Base-by-base conservation (phyloP, 2,888 invertebrate genomes). In the Laothoe populi region DNA sequence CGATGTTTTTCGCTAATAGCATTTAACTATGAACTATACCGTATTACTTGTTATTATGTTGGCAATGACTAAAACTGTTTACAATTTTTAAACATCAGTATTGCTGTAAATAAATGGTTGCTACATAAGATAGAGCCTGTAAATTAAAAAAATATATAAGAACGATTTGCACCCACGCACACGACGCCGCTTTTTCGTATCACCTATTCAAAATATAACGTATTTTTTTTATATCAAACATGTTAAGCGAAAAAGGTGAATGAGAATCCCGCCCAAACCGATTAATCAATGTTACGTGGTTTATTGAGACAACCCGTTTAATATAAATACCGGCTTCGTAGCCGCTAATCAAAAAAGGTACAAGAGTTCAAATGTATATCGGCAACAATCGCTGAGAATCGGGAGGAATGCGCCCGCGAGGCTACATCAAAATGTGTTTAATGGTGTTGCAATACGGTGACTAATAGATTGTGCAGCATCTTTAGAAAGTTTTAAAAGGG, bases 311-410 rank as follows among this genome's bases (percentile, higher is more conserved):
- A 71, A 79, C 73, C 72, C 64, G 64, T 69, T 81, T 79, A 81
- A 83, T 85, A 83, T 86, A 84, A 84, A 83, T 38, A 61, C 40
- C 40, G 46, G 24, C 44, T 61, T 38, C 60, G 84, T 84, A 87
- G 87, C 87, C 83, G 86, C 86, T 88, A 88, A 88, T 90, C 83
- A 85, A 86, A 90, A 87, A 89, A 87, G 84, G 84, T 81, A 74
- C 86, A 84, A 90, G 88, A 91, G 90, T 90, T 91, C 88, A 90
- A 89, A 85, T 86, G 84, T 83, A 82, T 82, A 83, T 85, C 86
- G 81, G 81, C 82, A 79, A 83, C 83, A 82, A 84, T 86, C 86
- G 83, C 81, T 81, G 78, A 82, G 79, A 81, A 76, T 72, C 68
- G 74, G 73, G 70, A 75, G 81, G 84, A 87, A 90, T 90, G 84